These are phyloP conservation scores for Styela plicata DNA, from an alignment of 23 tunicate genomes.

Conservation along the genomic window DNA sequence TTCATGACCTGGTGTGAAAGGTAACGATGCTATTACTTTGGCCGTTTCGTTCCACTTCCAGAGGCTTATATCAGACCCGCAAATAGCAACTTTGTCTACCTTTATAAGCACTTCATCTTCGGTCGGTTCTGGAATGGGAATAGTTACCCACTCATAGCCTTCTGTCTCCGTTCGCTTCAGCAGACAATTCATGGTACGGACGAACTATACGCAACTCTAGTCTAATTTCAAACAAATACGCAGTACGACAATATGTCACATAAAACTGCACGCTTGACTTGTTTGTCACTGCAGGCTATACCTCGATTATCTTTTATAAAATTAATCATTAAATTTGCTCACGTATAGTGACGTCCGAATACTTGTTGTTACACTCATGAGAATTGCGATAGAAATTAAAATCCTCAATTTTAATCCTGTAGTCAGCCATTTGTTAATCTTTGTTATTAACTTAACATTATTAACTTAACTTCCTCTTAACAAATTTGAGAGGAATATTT, in stretches of 20 bases:
- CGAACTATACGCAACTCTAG: neutral
- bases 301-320: no score
- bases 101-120: constrained; percentile 82
- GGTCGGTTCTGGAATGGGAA: constrained; percentile 43
- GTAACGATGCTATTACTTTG: constrained; percentile 74
- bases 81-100: constrained; percentile 78
- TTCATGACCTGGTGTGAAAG: constrained; percentile 98
- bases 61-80: constrained; percentile 94
- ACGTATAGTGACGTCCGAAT: no score
- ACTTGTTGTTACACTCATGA: no score
- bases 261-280: neutral
- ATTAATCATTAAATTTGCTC: no score
- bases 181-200: constrained; percentile 40
- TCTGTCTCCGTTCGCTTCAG: constrained; percentile 50
- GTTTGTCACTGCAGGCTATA: neutral
- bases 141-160: constrained; percentile 49
- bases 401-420: no score
- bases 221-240: neutral
- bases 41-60: constrained; percentile 97
- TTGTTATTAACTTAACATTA: no score
- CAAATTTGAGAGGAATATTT: no score
- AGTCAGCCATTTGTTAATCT: no score
- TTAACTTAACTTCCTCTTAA: no score
- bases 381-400: no score
- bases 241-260: neutral